A percentile compares a stretch with the other conserved stretches of the same genome.
These are phyloP conservation scores for Saturnia japonica DNA, from an alignment of 2,888 invertebrate species.

Conservation along the genomic window DNA sequence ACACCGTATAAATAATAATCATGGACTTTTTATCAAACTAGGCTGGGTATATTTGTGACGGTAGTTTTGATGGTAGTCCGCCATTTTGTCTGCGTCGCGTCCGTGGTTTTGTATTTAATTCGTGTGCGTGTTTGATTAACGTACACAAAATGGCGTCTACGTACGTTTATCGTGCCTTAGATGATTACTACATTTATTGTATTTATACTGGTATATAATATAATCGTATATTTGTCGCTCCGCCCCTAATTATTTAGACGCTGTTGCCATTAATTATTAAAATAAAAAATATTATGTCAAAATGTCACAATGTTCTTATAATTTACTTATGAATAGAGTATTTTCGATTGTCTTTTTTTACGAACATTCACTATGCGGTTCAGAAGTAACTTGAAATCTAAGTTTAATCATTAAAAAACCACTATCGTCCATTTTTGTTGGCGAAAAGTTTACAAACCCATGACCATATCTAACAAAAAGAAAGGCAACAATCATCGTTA, in stretches of 20 bases:
- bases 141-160: constrained; percentile 6
- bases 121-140: background rate
- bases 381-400: background rate
- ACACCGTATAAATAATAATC: background rate
- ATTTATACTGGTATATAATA: background rate
- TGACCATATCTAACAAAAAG: background rate
- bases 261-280: background rate
- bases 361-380: too few species aligned
- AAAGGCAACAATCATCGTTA: background rate
- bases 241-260: background rate
- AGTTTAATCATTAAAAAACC: background rate
- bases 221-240: background rate
- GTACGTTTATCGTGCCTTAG: constrained; percentile 11
- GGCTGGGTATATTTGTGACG: background rate
- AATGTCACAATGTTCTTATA: too few species aligned
- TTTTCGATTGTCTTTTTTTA: too few species aligned
- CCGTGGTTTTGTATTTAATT: background rate
- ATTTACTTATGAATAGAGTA: too few species aligned
- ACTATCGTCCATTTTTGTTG: background rate
- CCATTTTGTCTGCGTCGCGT: background rate
- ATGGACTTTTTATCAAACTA: background rate
- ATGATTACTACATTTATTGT: background rate
- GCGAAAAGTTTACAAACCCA: background rate
- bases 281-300: too few species aligned
- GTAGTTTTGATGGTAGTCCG: background rate